phyloP scores from a whole-genome alignment of 2,113 vertebrate species.

The Datnioides undecimradiatus region DNA sequence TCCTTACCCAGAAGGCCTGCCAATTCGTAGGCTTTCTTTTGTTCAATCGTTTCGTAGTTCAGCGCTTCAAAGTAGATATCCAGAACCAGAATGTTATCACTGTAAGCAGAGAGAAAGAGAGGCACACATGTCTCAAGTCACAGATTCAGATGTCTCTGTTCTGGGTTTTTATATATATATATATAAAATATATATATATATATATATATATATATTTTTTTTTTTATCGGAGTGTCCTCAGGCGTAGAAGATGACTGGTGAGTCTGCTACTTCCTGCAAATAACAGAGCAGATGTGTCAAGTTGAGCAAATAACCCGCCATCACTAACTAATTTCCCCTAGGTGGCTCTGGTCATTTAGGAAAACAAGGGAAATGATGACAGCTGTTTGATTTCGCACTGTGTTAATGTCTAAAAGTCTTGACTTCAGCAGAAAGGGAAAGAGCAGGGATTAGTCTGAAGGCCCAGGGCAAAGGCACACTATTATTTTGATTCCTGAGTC shows the following conservation, averaged over 20 bases:
- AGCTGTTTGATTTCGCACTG: constrained; percentile 50
- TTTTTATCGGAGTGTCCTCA: constrained; percentile 20
- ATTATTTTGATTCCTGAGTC: constrained; percentile 63
- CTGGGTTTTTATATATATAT: constrained; percentile 18
- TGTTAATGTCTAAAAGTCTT: constrained; percentile 27
- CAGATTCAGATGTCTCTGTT: constrained; percentile 27
- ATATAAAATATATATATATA: constrained; percentile 4
- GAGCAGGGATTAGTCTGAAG: constrained; percentile 50
- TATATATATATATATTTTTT: constrained; percentile 10
- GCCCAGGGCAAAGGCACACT: constrained; percentile 41
- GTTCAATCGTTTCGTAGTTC: constrained; percentile 99
- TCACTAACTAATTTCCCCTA: constrained; percentile 52
- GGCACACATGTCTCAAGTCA: constrained; percentile 15
- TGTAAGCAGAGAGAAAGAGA: constrained; percentile 74
- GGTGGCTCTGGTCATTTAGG: constrained; percentile 45
- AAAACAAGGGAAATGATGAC: constrained; percentile 60
- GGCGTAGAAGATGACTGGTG: constrained; percentile 20
- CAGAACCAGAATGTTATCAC: constrained; percentile 98
- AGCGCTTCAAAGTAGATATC: constrained; percentile 98
- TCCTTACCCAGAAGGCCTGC: constrained; percentile 95
- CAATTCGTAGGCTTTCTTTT: constrained; percentile 98
- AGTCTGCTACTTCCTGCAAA: constrained; percentile 36
- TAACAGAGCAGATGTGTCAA: constrained; percentile 36
- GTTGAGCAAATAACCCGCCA: constrained; percentile 50
- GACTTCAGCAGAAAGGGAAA: constrained; percentile 43